phyloP scores from a whole-genome alignment of 2,797 vertebrate species.

The Hapalemur alaotrensis region DNA sequence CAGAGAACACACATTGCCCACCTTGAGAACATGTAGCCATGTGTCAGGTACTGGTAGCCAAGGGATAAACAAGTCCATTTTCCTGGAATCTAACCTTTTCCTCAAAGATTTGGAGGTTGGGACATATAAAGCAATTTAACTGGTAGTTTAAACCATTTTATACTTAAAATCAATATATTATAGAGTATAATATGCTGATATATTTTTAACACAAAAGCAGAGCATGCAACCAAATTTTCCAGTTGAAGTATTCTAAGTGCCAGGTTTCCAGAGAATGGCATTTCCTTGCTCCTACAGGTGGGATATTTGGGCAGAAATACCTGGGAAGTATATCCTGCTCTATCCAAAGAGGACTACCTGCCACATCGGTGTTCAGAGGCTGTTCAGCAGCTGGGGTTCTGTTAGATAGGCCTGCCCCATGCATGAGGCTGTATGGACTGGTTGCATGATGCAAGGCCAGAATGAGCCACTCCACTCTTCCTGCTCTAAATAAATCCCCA shows the following conservation, averaged over 20 bases:
- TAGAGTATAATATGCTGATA: neutral
- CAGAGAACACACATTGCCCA: neutral
- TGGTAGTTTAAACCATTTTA: neutral
- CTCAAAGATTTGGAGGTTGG: neutral
- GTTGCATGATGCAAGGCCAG: neutral
- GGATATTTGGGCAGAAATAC: neutral
- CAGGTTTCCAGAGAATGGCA: neutral
- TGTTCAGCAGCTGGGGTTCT: neutral
- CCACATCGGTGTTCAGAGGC: neutral
- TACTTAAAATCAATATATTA: neutral
- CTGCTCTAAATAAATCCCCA: constrained; percentile 54
- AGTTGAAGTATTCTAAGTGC: neutral
- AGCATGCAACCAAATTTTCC: neutral
- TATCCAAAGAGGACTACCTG: neutral
- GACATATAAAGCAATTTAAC: neutral
- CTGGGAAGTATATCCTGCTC: neutral
- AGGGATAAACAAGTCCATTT: constrained; percentile 27
- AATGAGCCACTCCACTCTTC: neutral
- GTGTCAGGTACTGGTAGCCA: neutral
- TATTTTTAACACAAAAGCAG: constrained; percentile 6
- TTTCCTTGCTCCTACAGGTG: neutral
- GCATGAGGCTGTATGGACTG: neutral
- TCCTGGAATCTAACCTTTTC: neutral
- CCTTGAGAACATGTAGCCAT: neutral
- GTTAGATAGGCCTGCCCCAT: neutral